phyloP scores from a whole-genome alignment of 2,797 vertebrate species.

The Botia almorhae region DNA sequence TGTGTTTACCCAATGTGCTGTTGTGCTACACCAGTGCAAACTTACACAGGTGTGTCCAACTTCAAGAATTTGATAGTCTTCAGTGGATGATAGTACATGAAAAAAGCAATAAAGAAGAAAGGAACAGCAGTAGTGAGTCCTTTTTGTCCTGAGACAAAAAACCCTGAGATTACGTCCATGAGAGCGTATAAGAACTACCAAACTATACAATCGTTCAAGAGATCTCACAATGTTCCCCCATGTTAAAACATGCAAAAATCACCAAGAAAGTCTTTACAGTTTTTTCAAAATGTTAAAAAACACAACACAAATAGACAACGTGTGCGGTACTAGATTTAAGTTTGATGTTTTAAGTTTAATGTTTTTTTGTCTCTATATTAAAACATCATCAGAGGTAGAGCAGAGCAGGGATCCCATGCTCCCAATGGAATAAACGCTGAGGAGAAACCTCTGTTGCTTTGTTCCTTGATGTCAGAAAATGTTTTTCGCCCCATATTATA shows the following conservation, averaged over 20 bases:
- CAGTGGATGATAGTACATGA: slow-evolving; percentile 56
- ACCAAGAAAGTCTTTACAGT: slow-evolving; percentile 54
- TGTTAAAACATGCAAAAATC: slow-evolving; percentile 48
- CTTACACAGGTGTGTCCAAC: not conserved
- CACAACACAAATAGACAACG: slow-evolving; percentile 1
- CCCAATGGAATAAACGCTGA: not conserved
- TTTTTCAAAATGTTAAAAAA: slow-evolving; percentile 1
- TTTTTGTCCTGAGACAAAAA: slow-evolving; percentile 65
- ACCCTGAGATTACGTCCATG: slow-evolving; percentile 89
- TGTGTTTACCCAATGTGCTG: not conserved
- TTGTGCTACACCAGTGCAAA: not conserved
- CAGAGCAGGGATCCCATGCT: not conserved
- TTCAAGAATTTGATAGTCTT: slow-evolving; percentile 61
- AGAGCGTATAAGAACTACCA: slow-evolving; percentile 67
- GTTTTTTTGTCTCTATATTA: slow-evolving; percentile 16
- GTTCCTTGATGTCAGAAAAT: not conserved
- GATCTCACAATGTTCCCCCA: slow-evolving; percentile 24
- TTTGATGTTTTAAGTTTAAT: not conserved
- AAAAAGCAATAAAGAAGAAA: slow-evolving; percentile 20
- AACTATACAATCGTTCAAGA: slow-evolving; percentile 71
- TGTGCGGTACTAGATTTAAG: slow-evolving; percentile 11
- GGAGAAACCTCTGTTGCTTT: not conserved
- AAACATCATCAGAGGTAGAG: slow-evolving; percentile 19
- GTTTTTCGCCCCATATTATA: not conserved
- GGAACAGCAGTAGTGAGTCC: slow-evolving; percentile 36